These are phyloP conservation scores for human (Homo sapiens) DNA, from an alignment of 2,113 vertebrate species.

Conservation along the genomic window DNA sequence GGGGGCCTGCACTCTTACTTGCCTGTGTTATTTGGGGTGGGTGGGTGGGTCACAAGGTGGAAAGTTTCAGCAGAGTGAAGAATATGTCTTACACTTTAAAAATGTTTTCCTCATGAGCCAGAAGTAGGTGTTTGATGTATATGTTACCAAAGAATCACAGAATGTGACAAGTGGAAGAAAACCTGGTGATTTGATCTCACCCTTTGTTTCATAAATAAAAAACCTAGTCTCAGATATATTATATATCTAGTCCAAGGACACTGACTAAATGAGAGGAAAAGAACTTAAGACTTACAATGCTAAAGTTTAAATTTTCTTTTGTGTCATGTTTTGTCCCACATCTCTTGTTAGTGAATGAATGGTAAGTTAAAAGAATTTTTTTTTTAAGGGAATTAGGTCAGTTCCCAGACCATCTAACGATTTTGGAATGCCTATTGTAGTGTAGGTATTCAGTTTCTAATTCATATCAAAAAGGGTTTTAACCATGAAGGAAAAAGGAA, in stretches of 20 bases:
- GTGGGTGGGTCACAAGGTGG: neutral
- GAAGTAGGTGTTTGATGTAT: neutral
- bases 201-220: neutral
- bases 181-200: neutral
- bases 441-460: neutral
- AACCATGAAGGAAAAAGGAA: neutral
- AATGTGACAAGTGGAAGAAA: neutral
- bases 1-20: fast-evolving
- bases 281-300: neutral
- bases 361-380: neutral
- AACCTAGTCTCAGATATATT: neutral
- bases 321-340: fast-evolving
- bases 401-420: neutral
- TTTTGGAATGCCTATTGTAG: neutral
- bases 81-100: neutral
- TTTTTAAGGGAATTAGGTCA: neutral
- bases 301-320: neutral
- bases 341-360: neutral
- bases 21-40: too few species aligned
- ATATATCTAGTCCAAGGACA: neutral
- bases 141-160: neutral
- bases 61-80: neutral
- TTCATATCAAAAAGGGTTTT: neutral
- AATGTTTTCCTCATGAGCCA: neutral
- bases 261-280: neutral